Conservation (phyloP, 2,888 invertebrate genomes). For the Steinernema hermaphroditum region DNA sequence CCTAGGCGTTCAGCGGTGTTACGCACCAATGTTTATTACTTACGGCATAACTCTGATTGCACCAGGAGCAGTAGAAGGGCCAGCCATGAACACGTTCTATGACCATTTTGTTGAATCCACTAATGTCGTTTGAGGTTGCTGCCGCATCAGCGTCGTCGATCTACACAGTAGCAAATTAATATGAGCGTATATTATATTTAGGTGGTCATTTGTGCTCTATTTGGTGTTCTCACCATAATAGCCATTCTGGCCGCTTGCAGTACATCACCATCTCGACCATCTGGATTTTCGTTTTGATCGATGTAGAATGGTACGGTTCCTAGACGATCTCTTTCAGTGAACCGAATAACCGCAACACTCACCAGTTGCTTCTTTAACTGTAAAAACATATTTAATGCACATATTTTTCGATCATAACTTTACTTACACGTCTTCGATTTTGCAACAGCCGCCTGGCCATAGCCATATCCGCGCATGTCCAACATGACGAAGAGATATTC, state of each 20-base stretch:
- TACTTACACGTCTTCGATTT: background rate
- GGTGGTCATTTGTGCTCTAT: too few species aligned
- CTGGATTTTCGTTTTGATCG: slow-evolving; percentile 31
- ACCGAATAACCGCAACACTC: too few species aligned
- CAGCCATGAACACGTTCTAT: background rate
- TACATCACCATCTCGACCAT: slow-evolving; percentile 43
- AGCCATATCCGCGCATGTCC: slow-evolving; percentile 37
- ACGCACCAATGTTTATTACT: background rate
- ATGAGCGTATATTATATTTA: too few species aligned
- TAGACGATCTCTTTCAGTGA: background rate
- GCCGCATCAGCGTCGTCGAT: background rate
- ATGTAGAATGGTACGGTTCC: slow-evolving; percentile 41
- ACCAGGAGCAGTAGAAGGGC: slow-evolving; percentile 29
- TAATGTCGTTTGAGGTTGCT: background rate
- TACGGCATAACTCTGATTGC: background rate
- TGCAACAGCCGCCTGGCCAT: background rate
- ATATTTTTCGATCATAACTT: too few species aligned
- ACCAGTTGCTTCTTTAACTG: too few species aligned
- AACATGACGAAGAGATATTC: slow-evolving; percentile 44
- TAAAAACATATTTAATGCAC: background rate
- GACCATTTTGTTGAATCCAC: background rate
- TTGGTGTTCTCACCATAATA: slow-evolving; percentile 14
- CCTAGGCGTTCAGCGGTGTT: background rate
- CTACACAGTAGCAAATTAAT: background rate
- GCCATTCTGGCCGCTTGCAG: slow-evolving; percentile 23